These are phyloP conservation scores for Apeltes quadracus DNA, from an alignment of 2,113 vertebrate species.

Conservation along the genomic window DNA sequence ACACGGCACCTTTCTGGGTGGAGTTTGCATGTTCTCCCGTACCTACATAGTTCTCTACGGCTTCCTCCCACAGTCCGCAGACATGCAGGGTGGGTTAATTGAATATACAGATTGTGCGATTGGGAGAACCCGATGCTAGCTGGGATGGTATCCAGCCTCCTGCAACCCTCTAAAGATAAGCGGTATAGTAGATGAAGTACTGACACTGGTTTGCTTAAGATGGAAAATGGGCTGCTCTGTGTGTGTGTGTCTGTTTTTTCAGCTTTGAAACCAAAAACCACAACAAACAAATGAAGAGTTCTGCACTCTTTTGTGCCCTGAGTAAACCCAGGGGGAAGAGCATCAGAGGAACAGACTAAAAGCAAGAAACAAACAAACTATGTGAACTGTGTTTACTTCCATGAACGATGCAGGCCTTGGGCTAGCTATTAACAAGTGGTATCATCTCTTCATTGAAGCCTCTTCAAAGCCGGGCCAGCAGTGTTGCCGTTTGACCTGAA, in stretches of 20 bases:
- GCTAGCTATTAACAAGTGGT: slow-evolving; percentile 27
- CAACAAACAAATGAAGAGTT: slow-evolving; percentile 43
- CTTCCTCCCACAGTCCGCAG: too few relatives aligned
- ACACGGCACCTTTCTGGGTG: too few relatives aligned
- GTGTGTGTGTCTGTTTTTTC: slow-evolving; percentile 4
- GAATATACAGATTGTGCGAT: too few relatives aligned
- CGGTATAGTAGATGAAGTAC: too few relatives aligned
- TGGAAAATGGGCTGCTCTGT: slow-evolving; percentile 2
- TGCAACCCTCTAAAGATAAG: too few relatives aligned
- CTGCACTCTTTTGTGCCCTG: slow-evolving; percentile 32
- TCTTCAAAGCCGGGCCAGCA: slow-evolving; percentile 27
- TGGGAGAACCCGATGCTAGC: too few relatives aligned
- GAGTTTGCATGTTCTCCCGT: too few relatives aligned
- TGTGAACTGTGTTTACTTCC: slow-evolving; percentile 21
- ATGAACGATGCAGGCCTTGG: slow-evolving; percentile 8
- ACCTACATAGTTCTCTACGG: too few relatives aligned
- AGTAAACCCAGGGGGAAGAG: slow-evolving; percentile 21
- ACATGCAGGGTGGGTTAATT: too few relatives aligned
- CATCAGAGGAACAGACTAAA: slow-evolving; percentile 23
- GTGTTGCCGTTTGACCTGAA: slow-evolving; percentile 5
- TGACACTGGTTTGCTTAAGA: slow-evolving; percentile 22
- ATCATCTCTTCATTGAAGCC: slow-evolving; percentile 33
- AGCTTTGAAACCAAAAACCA: slow-evolving; percentile 14
- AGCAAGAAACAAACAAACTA: slow-evolving; percentile 28
- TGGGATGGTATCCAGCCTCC: too few relatives aligned